Conservation (phyloP, 2,888 invertebrate genomes). For the Orthosia gracilis region DNA sequence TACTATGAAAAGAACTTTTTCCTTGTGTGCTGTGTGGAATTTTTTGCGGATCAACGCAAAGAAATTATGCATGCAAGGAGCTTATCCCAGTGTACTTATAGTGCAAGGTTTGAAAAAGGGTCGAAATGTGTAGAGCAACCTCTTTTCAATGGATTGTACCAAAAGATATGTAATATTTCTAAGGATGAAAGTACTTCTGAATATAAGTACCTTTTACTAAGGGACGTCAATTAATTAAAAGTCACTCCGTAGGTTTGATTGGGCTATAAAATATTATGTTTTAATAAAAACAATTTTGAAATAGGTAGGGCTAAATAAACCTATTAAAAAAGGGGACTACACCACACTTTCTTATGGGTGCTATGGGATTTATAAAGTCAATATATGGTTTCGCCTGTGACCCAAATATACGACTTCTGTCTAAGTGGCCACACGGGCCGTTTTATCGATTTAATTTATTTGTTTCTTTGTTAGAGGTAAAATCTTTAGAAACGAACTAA, state of each 20-base stretch:
- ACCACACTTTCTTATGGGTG: not conserved
- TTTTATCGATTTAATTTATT: slow-evolving; percentile 47
- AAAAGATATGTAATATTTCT: not conserved
- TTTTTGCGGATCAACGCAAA: not conserved
- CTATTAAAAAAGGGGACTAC: not conserved
- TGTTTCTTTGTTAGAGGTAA: slow-evolving; percentile 10
- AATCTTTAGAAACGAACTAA: not conserved
- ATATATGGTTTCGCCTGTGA: slow-evolving; percentile 37
- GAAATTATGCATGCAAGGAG: not conserved
- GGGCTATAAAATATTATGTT: not conserved
- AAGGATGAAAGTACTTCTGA: not conserved
- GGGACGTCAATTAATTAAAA: not conserved
- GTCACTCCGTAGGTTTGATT: not conserved
- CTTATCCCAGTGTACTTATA: not conserved
- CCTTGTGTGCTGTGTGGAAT: not conserved
- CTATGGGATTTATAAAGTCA: slow-evolving; percentile 22
- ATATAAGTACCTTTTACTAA: not conserved
- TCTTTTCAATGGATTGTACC: not conserved
- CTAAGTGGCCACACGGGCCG: slow-evolving; percentile 36
- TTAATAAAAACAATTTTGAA: not conserved
- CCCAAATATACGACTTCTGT: slow-evolving; percentile 36
- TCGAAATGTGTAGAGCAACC: too few relatives aligned
- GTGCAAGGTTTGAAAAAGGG: too few relatives aligned
- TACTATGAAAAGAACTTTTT: slow-evolving; percentile 26
- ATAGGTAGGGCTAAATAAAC: not conserved